Evolutionary conservation across 2,888 invertebrate species (phyloP).

Genomic region (Nycteola revayana): DNA sequence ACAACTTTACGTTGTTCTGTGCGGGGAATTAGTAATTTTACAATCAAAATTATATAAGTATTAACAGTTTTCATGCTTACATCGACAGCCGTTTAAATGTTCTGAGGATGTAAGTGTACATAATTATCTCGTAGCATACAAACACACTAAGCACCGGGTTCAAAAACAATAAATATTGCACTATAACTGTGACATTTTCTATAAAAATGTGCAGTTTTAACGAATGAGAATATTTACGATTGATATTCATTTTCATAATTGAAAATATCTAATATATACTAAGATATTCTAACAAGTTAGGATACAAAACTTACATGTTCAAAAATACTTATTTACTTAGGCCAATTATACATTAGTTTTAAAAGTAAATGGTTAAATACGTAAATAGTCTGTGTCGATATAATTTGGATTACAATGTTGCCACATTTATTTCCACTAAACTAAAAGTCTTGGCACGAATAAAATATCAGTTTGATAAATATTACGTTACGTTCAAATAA

Average conservation of each 20-base stretch:
- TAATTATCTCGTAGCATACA: slow-evolving; percentile 35
- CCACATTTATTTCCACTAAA: slow-evolving; percentile 56
- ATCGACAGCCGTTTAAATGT: slow-evolving; percentile 59
- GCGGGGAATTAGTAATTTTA: slow-evolving; percentile 26
- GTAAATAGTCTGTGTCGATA: slow-evolving; percentile 43
- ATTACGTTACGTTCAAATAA: slow-evolving; percentile 42
- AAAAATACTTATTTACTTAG: slow-evolving; percentile 73
- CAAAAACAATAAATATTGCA: slow-evolving; percentile 61
- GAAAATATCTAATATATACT: slow-evolving; percentile 42
- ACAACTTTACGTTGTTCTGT: slow-evolving; percentile 37
- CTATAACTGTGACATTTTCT: slow-evolving; percentile 41
- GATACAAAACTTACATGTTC: slow-evolving; percentile 68
- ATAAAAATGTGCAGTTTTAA: slow-evolving; percentile 45
- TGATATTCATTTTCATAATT: slow-evolving; percentile 32
- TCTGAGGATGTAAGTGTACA: slow-evolving; percentile 59
- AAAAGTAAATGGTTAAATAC: slow-evolving; percentile 50
- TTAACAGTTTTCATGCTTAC: slow-evolving; percentile 42
- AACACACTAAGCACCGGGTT: slow-evolving; percentile 62
- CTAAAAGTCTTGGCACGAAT: slow-evolving; percentile 77
- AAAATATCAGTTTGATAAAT: slow-evolving; percentile 54
- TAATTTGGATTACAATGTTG: slow-evolving; percentile 45
- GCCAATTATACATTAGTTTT: slow-evolving; percentile 63
- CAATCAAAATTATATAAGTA: slow-evolving; percentile 27
- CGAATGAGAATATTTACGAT: slow-evolving; percentile 44
- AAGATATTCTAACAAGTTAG: slow-evolving; percentile 53